Conservation (phyloP, 1,140 invertebrate genomes). For the Eupristina koningsbergeri region DNA sequence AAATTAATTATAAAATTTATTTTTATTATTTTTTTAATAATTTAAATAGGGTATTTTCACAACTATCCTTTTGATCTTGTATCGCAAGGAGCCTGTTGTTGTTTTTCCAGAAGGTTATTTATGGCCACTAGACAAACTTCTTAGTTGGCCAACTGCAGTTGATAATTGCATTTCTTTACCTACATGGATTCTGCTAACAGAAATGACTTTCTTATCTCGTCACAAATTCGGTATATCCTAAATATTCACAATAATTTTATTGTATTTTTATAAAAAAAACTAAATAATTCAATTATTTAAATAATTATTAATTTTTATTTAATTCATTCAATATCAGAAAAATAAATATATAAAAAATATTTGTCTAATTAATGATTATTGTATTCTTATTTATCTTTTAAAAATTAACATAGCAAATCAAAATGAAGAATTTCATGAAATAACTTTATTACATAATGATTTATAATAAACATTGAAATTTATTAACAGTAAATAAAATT, state of each 20-base stretch:
- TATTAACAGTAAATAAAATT: background rate
- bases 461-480: background rate
- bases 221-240: background rate
- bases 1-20: background rate
- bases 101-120: constrained; percentile 61
- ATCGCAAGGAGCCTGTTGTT: constrained; percentile 64
- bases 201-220: constrained; percentile 54
- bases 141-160: constrained; percentile 66
- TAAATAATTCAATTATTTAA: background rate
- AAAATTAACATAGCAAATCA: background rate
- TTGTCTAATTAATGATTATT: constrained; percentile 11
- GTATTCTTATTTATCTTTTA: constrained; percentile 9
- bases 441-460: background rate
- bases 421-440: background rate
- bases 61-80: constrained; percentile 59
- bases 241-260: no score
- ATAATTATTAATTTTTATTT: background rate
- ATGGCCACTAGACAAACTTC: constrained; percentile 62
- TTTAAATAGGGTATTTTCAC: constrained; percentile 57
- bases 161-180: constrained; percentile 66
- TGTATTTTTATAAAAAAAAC: constrained; percentile 11
- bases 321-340: background rate
- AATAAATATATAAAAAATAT: constrained; percentile 13
- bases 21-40: constrained; percentile 39
- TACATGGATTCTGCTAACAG: constrained; percentile 63